A percentile compares a stretch with the other conserved stretches of the same genome.
phyloP scores from a whole-genome alignment of 2,797 vertebrate genomes.

The Melanotaenia pygmaea region DNA sequence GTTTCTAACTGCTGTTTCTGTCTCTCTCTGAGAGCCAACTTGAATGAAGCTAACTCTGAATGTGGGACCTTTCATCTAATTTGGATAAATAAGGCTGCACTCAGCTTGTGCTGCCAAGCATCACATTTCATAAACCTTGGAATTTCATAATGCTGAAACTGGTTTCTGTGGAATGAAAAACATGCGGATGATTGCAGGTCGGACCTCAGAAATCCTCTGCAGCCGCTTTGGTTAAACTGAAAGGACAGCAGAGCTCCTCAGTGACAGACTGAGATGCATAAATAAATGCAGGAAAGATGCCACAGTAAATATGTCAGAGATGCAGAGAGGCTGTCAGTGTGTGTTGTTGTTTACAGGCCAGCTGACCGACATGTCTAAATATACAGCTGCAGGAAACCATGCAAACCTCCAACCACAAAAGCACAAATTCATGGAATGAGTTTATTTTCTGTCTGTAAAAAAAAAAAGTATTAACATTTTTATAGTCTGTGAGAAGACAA shows the following conservation, averaged over 20 bases:
- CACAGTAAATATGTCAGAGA: conserved; percentile 16
- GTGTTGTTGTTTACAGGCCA: conserved; percentile 43
- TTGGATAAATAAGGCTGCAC: conserved; percentile 35
- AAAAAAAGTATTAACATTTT: conserved; percentile 36
- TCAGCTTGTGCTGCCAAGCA: conserved; percentile 40
- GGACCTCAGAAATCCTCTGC: conserved; percentile 26
- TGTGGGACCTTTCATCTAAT: conserved; percentile 28
- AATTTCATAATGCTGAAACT: conserved; percentile 47
- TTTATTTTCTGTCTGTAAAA: conserved; percentile 12
- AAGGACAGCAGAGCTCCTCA: conserved; percentile 31
- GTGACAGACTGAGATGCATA: conserved; percentile 25
- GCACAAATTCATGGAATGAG: conserved; percentile 23
- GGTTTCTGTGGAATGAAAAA: conserved; percentile 59
- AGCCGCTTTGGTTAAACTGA: conserved; percentile 14
- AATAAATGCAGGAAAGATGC: conserved; percentile 25
- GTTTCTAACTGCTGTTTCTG: conserved; percentile 11
- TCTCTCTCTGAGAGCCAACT: neutral
- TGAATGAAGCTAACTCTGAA: conserved; percentile 27
- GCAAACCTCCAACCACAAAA: conserved; percentile 24
- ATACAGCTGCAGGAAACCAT: conserved; percentile 15
- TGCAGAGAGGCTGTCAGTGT: conserved; percentile 13
- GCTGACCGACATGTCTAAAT: conserved; percentile 32
- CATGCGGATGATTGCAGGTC: conserved; percentile 25
- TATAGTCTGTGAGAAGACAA: conserved; percentile 16
- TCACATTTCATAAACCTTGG: conserved; percentile 51